Evolutionary conservation across 2,888 invertebrate genomes (phyloP), one percentile per base, ranked within the genome.

Genomic region (Pardosa pseudoannulata): DNA sequence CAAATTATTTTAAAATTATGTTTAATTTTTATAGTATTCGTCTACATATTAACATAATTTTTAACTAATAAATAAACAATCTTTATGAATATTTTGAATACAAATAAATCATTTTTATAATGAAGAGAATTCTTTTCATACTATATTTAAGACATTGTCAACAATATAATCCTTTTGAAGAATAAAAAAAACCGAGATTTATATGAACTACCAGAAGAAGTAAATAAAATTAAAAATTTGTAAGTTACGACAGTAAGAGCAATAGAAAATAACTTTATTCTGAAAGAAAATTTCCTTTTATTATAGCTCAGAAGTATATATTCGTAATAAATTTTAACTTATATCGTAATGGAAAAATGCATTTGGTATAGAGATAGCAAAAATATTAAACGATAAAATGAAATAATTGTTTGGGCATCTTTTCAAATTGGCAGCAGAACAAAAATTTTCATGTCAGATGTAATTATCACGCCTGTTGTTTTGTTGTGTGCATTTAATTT

Each of bases 341-440:
- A 2, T 46, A 46, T 46, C 41, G 9, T 46, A 23, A 56, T 56
- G 23, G 23, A 56, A 56, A 56, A 56, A 56, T 56, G 56, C 23
- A 56, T 56, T 56, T 56, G 23, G 23, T 56, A 56, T 3, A 5
- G 23, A 23, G 23, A 56, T 3, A 19, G 56, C n/a, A 56, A 56
- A 36, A 56, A 56, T 56, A 56, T 56, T 23, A 56, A 56, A 19
- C 23, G 19, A 23, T 56, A 23, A 56, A 56, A 56, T 56, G 56
- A 56, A 56, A 56, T 56, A 56, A 56, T 56, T 56, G 56, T 19
- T 56, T 79, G 79, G 79, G 79, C 79, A 79, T 28, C 41, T 41
- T 72, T 65, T 79, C 79, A 79, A 79, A 64, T 79, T 79, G 79
- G 79, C 79, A 79, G 29, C 27, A 56, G 78, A 79, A 56, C 78